Evolutionary conservation across 2,113 vertebrate species (phyloP).

Genomic region (Azemiops feae): DNA sequence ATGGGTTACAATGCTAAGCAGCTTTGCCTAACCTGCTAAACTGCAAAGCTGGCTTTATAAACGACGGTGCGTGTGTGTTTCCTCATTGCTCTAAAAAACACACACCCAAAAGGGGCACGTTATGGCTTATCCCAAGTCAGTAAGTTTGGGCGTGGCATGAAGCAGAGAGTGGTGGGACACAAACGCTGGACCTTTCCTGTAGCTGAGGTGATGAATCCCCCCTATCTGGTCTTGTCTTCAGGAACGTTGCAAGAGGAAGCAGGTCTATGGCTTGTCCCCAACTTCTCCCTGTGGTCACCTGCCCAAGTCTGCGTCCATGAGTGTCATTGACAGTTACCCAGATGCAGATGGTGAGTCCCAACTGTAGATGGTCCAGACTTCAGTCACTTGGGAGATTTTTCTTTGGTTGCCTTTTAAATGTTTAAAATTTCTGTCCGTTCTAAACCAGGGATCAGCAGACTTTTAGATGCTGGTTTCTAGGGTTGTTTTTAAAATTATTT

Average conservation of each 20-base stretch:
- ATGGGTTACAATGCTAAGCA: background rate
- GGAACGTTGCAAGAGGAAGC: constrained; percentile 39
- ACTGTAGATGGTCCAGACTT: background rate
- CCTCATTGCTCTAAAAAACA: background rate
- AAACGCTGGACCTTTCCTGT: background rate
- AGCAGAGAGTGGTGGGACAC: background rate
- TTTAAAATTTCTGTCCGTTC: background rate
- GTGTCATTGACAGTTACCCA: constrained; percentile 57
- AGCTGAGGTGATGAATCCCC: background rate
- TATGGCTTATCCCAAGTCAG: background rate
- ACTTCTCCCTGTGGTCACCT: constrained; percentile 22
- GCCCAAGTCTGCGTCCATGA: constrained; percentile 70
- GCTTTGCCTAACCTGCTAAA: background rate
- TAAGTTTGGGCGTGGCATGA: background rate
- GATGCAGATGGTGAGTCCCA: constrained; percentile 59
- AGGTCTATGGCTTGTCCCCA: accelerated
- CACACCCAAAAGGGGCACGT: background rate
- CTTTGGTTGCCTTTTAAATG: background rate
- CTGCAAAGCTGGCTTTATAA: background rate
- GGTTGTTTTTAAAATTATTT: background rate
- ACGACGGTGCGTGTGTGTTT: background rate
- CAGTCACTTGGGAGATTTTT: background rate
- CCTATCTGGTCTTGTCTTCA: background rate
- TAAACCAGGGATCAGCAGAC: background rate
- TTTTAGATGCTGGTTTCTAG: background rate